Conservation (phyloP, 2,888 invertebrate species). For the Cosmorhoe ocellata region DNA sequence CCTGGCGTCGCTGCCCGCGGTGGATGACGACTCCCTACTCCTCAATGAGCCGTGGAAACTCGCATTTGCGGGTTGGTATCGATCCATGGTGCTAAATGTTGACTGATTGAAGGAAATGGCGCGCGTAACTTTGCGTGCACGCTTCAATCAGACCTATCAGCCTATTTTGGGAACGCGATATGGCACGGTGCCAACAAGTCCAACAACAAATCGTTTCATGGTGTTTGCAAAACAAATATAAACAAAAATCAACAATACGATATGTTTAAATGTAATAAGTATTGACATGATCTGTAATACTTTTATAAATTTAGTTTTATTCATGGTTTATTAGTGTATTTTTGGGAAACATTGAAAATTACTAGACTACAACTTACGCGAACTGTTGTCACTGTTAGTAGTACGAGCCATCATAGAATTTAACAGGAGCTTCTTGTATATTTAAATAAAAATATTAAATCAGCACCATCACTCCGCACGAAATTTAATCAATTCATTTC, state of each 20-base stretch:
- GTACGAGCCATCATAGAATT: too few relatives aligned
- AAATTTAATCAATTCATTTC: too few relatives aligned
- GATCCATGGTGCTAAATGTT: constrained; percentile 54
- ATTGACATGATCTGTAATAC: too few relatives aligned
- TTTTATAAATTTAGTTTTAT: too few relatives aligned
- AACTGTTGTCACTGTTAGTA: too few relatives aligned
- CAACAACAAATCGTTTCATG: constrained; percentile 40
- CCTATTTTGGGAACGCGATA: constrained; percentile 65
- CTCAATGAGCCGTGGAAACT: constrained; percentile 83
- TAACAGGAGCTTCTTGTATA: too few relatives aligned
- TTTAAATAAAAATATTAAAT: too few relatives aligned
- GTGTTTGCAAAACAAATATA: constrained; percentile 57
- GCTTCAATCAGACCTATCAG: constrained; percentile 37
- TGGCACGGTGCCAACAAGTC: constrained; percentile 60
- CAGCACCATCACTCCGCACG: too few relatives aligned
- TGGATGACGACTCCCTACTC: constrained; percentile 86
- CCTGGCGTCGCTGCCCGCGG: constrained; percentile 85
- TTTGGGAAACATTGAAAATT: too few relatives aligned
- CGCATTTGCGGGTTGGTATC: constrained; percentile 59
- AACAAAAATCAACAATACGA: constrained; percentile 45
- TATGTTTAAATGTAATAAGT: too few relatives aligned
- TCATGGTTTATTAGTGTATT: too few relatives aligned
- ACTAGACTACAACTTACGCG: too few relatives aligned
- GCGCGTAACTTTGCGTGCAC: constrained; percentile 42
- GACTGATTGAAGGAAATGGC: constrained; percentile 30